A percentile compares a stretch with the other conserved stretches of the same genome.
phyloP scores from a whole-genome alignment of 2,113 vertebrate species.

The Podocnemis expansa region DNA sequence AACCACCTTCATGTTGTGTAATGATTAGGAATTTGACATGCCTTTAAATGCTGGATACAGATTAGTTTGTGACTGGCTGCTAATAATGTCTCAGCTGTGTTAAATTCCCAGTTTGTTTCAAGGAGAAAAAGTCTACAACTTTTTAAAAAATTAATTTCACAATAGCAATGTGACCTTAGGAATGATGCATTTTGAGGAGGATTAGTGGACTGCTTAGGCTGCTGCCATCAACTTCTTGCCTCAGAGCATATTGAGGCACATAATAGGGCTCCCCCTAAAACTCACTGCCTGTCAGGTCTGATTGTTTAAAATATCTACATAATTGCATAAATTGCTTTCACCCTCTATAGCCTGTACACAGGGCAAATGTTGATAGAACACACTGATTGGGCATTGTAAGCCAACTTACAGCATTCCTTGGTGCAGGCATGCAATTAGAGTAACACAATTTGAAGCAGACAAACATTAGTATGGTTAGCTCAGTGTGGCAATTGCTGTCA shows the following conservation, averaged over 20 bases:
- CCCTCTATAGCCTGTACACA: neutral
- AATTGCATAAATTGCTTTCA: conserved; percentile 69
- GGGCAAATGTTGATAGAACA: neutral
- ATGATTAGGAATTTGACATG: neutral
- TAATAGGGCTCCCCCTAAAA: neutral
- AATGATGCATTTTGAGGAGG: neutral
- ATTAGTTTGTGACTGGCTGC: conserved; percentile 12
- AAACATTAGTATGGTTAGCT: neutral
- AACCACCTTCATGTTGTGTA: neutral
- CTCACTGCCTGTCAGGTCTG: conserved; percentile 35
- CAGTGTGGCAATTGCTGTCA: neutral
- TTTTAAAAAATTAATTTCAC: neutral
- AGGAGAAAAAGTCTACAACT: neutral
- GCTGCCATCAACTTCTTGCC: neutral
- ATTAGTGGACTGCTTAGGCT: neutral
- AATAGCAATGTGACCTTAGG: neutral
- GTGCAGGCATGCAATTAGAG: neutral
- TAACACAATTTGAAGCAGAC: neutral
- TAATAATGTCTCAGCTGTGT: neutral
- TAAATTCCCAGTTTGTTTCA: neutral
- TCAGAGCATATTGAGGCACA: neutral
- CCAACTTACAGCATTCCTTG: neutral
- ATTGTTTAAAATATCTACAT: neutral
- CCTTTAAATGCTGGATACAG: neutral
- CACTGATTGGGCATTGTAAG: conserved; percentile 22